phyloP scores from a whole-genome alignment of 2,113 vertebrate species.

The Corythoichthys haematopterus region DNA sequence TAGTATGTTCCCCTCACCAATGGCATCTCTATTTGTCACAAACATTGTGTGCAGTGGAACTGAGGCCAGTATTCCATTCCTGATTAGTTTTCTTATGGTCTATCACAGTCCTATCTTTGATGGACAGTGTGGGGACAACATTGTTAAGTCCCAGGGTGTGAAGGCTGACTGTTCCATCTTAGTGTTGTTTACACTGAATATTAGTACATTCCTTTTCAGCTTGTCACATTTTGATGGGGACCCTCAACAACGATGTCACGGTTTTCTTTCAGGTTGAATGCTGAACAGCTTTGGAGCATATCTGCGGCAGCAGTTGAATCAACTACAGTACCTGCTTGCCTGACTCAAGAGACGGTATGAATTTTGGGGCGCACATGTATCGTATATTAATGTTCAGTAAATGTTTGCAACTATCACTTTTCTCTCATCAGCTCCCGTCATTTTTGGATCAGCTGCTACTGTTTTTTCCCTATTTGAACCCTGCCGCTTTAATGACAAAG shows the following conservation, averaged over 20 bases:
- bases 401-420: too few relatives aligned
- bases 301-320: neutral
- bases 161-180: neutral
- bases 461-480: too few relatives aligned
- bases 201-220: neutral
- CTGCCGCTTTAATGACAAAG: too few relatives aligned
- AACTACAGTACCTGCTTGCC: neutral
- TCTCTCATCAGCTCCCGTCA: too few relatives aligned
- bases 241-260: neutral
- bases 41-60: conserved; percentile 3
- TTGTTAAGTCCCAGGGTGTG: neutral
- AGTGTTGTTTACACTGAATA: neutral
- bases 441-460: too few relatives aligned
- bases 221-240: neutral
- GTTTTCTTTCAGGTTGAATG: neutral
- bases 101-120: neutral
- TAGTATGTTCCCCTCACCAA: conserved; percentile 7
- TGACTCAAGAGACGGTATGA: neutral
- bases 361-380: too few relatives aligned
- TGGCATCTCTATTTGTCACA: neutral
- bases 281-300: neutral
- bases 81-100: neutral
- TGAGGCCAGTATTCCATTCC: neutral
- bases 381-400: too few relatives aligned
- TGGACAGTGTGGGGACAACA: neutral